Evolutionary conservation across 2,888 invertebrate genomes (phyloP).

Genomic region (Euzetes globulus): DNA sequence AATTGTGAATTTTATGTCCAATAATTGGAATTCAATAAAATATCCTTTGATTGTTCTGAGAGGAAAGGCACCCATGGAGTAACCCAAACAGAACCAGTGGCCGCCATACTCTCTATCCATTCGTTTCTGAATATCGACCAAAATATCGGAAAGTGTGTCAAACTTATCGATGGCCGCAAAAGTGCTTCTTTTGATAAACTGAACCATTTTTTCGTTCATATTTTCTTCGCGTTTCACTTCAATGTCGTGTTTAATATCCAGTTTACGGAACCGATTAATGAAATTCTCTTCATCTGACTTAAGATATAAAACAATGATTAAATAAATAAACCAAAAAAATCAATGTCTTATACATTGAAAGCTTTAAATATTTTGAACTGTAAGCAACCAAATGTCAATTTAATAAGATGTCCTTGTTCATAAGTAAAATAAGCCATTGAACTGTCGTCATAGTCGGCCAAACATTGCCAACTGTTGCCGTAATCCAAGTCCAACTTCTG

Average conservation of each 20-base stretch:
- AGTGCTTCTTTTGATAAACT: background rate
- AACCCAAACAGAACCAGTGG: background rate
- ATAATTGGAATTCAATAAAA: background rate
- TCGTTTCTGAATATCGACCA: background rate
- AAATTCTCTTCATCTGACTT: background rate
- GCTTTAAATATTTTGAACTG: background rate
- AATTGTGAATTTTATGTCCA: background rate
- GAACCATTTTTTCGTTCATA: background rate
- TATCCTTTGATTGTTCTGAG: background rate
- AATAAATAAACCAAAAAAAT: background rate
- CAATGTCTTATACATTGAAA: background rate
- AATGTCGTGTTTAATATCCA: background rate
- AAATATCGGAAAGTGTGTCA: background rate
- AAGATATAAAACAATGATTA: background rate
- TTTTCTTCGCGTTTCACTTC: background rate
- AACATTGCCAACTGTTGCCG: background rate
- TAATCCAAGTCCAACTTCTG: background rate
- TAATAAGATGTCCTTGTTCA: background rate
- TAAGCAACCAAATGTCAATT: background rate
- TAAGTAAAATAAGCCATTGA: background rate
- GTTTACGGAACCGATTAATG: background rate
- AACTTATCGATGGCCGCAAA: background rate
- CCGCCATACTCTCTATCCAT: background rate
- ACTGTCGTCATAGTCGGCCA: background rate
- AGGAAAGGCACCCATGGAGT: background rate